Percentiles rank a stretch among this genome's conserved stretches.
These are phyloP conservation scores for Hippotragus niger DNA, from an alignment of 2,113 vertebrate genomes.

Conservation along the genomic window DNA sequence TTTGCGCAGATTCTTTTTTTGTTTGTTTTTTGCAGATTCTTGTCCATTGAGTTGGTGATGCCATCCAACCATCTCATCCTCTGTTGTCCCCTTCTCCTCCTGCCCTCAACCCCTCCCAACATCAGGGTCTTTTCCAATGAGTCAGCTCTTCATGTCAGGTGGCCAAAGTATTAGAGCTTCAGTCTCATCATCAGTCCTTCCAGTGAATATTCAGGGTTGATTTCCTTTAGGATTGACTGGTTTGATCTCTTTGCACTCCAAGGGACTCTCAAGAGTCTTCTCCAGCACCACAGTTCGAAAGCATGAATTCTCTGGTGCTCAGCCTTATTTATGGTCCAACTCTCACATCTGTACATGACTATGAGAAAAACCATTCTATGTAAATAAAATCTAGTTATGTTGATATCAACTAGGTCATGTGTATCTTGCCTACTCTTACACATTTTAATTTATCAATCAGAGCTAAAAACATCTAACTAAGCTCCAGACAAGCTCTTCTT, in stretches of 20 bases:
- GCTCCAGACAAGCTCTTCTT: neutral
- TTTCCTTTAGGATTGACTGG: neutral
- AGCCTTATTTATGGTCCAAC: neutral
- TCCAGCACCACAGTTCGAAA: neutral
- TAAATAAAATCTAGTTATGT: neutral
- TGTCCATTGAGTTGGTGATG: neutral
- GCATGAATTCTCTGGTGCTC: neutral
- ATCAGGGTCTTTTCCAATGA: neutral
- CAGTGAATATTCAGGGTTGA: neutral
- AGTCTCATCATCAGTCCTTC: neutral
- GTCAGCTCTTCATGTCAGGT: neutral
- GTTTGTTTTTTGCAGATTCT: neutral
- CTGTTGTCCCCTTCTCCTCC: neutral
- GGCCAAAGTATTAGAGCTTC: neutral
- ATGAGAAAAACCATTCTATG: neutral
- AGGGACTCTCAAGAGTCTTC: neutral
- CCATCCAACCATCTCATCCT: neutral
- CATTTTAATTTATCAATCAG: slow-evolving; percentile 5
- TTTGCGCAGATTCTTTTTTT: neutral
- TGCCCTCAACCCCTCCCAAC: neutral
- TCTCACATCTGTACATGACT: neutral
- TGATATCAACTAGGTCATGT: neutral
- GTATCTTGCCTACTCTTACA: neutral
- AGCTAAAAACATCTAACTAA: neutral
- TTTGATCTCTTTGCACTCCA: neutral